Base-by-base conservation (phyloP, 2,888 invertebrate genomes). In the Piscicola geometra region DNA sequence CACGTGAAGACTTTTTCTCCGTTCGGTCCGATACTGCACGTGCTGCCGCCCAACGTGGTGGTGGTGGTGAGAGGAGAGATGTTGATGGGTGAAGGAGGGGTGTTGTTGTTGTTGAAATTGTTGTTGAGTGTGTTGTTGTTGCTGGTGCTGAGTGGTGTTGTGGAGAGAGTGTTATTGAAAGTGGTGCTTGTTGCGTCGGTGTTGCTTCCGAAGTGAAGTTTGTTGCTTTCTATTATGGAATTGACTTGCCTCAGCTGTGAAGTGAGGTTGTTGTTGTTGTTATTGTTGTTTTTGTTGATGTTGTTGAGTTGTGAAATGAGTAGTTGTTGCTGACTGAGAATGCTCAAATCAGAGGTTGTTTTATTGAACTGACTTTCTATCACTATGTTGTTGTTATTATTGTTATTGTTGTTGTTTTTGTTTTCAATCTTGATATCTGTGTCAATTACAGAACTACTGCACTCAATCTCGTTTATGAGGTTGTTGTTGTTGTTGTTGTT, bases 1-100 rank as follows among this genome's bases (percentile, higher is more conserved):
- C 71, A 71, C 32, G 71, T 71, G 32, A 71, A 71, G 32, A 71
- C 50, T 30, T 71, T 71, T 32, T 71, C 71, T 18, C 71, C 71
- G 32, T 71, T 71, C 12, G 71, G 71, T 30, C 71, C 71, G 21
- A 71, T 50, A 9, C 52, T 71, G 33, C 71, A 71, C 3, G 71
- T 71, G 30, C 71, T 71, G 30, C 71, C 71, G 25, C 71, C 71
- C n/a, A 50, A 50, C 2, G 71, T 71, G 12, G 71, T 71, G 2
- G 52, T 71, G 52, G 71, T 71, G 15, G 35, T 67, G 68, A 32
- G 33, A 0, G 71, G 28, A 15, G 71, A 30, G 25, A 28, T 47
- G 33, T 18, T 21, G 18, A 52, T 28, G 25, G 47, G 47, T 3
- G 18, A 18, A 18, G 50, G 28, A 30, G 56, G 47, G 18, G 47